Base-by-base conservation (phyloP, 1,140 invertebrate species). In the Batillaria attramentaria region DNA sequence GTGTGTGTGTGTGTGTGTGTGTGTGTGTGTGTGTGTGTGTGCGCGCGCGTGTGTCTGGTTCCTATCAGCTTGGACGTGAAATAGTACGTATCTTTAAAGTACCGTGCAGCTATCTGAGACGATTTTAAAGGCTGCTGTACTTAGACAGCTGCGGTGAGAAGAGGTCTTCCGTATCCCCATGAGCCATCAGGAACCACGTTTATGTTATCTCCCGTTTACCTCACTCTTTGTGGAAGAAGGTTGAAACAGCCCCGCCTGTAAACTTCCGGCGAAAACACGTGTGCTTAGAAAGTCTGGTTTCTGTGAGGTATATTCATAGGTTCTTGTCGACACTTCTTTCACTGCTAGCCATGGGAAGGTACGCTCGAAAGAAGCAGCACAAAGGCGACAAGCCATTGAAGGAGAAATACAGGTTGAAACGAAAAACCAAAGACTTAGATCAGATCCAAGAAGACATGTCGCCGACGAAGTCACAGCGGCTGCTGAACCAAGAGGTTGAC, bases 401-500 rank as follows among this genome's bases (percentile, higher is more conserved):
- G 77, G 85, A 92, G 81, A 90, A 91, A 78, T 92, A 91, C 80
- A 87, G 91, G 82, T 92, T 92, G 5, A 93, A 92, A 81, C 82
- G 91, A 24, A 89, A 91, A 78, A 93, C 89, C 0, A 92, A 91
- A 83, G 93, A 93, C 85, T 80, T 92, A 31, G 93, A 93, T 84
- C 87, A 96, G 93, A 96, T 97, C 81, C 93, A 96, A 84, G 92
- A 94, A 68, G 96, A 97, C 90, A 90, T 97, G 85, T 93, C 94
- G 83, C 93, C 93, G 50, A 89, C 93, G 84, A 95, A 95, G 86
- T 93, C 94, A 39, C 92, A 94, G 6, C 94, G 95, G 83, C 90
- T 98, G 50, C 88, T 98, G 35, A 95, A 97, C 88, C 97, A 98
- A 92, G 93, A 95, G 78, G 91, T 96, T 2, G 96, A 99, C 90